phyloP scores from a whole-genome alignment of 2,797 vertebrate species.

The Falco peregrinus region DNA sequence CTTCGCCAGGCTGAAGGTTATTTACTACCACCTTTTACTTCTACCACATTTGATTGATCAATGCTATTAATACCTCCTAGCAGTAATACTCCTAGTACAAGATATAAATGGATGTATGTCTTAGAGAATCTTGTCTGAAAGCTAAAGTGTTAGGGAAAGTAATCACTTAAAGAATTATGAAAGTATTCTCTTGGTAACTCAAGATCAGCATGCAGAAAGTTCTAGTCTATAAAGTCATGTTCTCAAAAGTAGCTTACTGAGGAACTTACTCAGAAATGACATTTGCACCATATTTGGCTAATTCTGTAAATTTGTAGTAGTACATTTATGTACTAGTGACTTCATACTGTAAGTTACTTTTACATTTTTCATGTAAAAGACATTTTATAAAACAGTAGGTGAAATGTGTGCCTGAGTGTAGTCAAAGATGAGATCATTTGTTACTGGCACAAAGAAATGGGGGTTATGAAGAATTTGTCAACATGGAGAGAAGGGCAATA shows the following conservation, averaged over 20 bases:
- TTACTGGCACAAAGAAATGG: slow-evolving; percentile 49
- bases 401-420: slow-evolving; percentile 2
- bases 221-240: background rate
- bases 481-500: slow-evolving; percentile 6
- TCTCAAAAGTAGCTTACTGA: background rate
- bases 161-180: background rate
- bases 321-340: background rate
- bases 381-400: slow-evolving; percentile 35
- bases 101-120: background rate
- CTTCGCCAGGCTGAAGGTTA: background rate
- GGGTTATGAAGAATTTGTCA: slow-evolving; percentile 48
- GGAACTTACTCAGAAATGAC: background rate
- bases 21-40: background rate
- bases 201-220: background rate
- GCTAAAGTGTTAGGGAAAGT: background rate
- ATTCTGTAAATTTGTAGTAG: background rate
- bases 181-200: background rate
- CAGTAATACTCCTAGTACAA: background rate
- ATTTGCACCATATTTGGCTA: slow-evolving; percentile 8
- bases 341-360: slow-evolving; percentile 9
- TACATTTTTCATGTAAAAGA: background rate
- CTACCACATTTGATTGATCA: background rate
- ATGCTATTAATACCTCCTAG: background rate
- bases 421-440: slow-evolving; percentile 50
- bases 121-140: background rate